Conservation (phyloP, 2,888 invertebrate genomes). For the Thyatira batis region DNA sequence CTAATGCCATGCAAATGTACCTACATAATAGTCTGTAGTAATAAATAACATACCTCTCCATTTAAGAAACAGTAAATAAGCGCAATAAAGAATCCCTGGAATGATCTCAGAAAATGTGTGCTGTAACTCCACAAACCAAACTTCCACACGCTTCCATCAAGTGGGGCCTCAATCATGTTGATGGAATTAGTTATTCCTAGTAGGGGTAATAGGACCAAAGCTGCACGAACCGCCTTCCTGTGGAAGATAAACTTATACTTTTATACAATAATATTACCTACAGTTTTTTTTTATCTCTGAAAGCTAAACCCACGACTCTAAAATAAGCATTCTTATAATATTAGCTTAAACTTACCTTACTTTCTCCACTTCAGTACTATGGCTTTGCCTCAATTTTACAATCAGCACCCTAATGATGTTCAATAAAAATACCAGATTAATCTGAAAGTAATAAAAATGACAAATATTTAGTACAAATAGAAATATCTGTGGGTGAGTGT, state of each 20-base stretch:
- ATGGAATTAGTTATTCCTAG: slow-evolving; percentile 91
- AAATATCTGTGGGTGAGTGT: no score
- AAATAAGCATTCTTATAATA: no score
- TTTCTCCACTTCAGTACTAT: slow-evolving; percentile 89
- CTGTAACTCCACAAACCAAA: slow-evolving; percentile 91
- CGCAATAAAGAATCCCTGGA: slow-evolving; percentile 92
- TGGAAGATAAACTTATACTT: slow-evolving; percentile 4
- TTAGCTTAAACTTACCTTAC: slow-evolving; percentile 82
- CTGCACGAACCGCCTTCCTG: slow-evolving; percentile 91
- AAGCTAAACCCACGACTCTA: no score
- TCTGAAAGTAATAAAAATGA: slow-evolving; percentile 70
- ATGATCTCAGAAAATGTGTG: slow-evolving; percentile 91
- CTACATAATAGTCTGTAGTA: no score
- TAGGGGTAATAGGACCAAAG: slow-evolving; percentile 89
- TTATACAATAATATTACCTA: no score
- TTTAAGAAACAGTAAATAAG: slow-evolving; percentile 92
- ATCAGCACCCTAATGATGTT: slow-evolving; percentile 91
- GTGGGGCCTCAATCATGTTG: slow-evolving; percentile 86
- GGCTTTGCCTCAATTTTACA: slow-evolving; percentile 87
- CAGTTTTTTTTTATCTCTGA: no score
- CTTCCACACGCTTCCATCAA: slow-evolving; percentile 85
- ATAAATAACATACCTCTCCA: slow-evolving; percentile 85
- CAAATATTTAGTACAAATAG: neutral
- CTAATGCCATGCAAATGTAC: no score
- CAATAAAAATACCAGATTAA: slow-evolving; percentile 89